Percentiles rank a stretch among this genome's conserved stretches.
Evolutionary conservation across 2,797 vertebrate genomes (phyloP).

Genomic region (Simalia tracyae): DNA sequence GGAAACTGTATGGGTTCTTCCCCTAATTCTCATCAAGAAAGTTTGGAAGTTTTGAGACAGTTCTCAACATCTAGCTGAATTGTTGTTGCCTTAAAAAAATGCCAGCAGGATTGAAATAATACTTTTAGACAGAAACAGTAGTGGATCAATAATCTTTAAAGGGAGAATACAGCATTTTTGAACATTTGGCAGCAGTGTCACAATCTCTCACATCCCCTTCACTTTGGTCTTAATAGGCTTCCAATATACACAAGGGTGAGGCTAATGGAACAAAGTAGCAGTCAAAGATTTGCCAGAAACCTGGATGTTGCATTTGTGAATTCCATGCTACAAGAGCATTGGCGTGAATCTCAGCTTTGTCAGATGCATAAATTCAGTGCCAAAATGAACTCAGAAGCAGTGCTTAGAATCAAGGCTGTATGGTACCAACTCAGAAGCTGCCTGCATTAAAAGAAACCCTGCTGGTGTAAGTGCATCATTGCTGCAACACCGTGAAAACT

Average conservation of each 20-base stretch:
- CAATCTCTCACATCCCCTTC: constrained; percentile 44
- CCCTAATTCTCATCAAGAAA: background rate
- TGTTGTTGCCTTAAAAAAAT: background rate
- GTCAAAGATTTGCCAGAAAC: constrained; percentile 63
- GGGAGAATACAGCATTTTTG: background rate
- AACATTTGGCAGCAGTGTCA: background rate
- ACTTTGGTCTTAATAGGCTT: constrained; percentile 62
- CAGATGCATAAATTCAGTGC: constrained; percentile 47
- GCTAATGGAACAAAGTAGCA: constrained; percentile 56
- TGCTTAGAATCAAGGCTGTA: constrained; percentile 14
- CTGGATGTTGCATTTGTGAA: constrained; percentile 56
- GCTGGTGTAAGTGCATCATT: background rate
- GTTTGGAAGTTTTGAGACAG: background rate
- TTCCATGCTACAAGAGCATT: constrained; percentile 53
- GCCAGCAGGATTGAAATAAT: background rate
- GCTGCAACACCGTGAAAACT: constrained; percentile 11
- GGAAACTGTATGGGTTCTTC: background rate
- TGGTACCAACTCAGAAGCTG: constrained; percentile 29
- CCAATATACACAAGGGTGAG: constrained; percentile 62
- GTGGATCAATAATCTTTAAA: background rate
- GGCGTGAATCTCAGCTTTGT: constrained; percentile 52
- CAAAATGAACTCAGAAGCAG: constrained; percentile 25
- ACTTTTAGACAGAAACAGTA: background rate
- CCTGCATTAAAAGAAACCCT: background rate
- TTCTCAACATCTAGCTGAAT: background rate